These are phyloP conservation scores for Drosophila insularis DNA, from an alignment of 1,140 invertebrate genomes.

Conservation along the genomic window DNA sequence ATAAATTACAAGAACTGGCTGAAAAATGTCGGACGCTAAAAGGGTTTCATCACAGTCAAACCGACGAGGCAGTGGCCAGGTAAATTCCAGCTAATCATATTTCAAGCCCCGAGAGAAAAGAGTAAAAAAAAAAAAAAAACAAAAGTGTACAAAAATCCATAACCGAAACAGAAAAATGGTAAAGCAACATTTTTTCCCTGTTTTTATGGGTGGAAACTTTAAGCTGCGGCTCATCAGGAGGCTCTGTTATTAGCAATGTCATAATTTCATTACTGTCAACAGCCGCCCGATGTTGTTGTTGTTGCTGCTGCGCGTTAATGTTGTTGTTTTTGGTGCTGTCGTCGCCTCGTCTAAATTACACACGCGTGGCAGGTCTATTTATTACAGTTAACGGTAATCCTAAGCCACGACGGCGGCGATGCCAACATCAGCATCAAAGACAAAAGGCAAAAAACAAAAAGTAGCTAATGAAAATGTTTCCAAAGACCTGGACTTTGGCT, in stretches of 20 bases:
- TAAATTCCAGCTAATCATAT: constrained; percentile 74
- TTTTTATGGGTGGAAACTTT: constrained; percentile 16
- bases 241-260: constrained; percentile 77
- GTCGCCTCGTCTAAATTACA: constrained; percentile 70
- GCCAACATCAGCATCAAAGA: constrained; percentile 18
- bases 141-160: constrained; percentile 37
- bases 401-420: constrained; percentile 53
- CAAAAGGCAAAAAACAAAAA: constrained; percentile 46
- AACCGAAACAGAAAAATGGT: background rate
- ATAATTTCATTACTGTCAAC: constrained; percentile 81
- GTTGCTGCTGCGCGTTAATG: constrained; percentile 18
- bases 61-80: constrained; percentile 18
- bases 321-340: constrained; percentile 21
- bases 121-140: constrained; percentile 1
- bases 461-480: background rate
- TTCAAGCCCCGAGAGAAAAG: constrained; percentile 44
- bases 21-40: constrained; percentile 50
- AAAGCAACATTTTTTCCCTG: background rate
- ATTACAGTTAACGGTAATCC: constrained; percentile 79
- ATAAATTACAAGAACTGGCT: constrained; percentile 72
- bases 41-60: constrained; percentile 49
- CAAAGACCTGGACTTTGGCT: too few species aligned
- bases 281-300: constrained; percentile 45
- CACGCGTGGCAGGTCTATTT: constrained; percentile 80
- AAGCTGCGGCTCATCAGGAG: constrained; percentile 49